A percentile compares a stretch with the other conserved stretches of the same genome.
Conservation (phyloP, 2,113 vertebrate genomes). For the Erythrolamprus reginae region DNA sequence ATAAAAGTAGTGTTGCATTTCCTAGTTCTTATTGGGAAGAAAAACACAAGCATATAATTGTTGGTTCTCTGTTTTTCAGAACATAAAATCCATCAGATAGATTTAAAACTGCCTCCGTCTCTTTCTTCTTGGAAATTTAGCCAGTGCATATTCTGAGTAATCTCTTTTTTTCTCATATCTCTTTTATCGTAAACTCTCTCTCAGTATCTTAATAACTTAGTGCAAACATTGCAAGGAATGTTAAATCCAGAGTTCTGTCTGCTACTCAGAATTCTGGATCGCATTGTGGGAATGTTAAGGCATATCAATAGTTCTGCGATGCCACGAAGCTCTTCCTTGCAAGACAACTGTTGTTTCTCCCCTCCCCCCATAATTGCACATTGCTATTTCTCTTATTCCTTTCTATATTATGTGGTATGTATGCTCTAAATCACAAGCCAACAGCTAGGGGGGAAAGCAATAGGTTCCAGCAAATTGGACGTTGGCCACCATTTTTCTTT, state of each 20-base stretch:
- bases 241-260: not conserved
- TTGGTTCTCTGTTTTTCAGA: not conserved
- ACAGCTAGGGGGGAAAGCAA: conserved; percentile 43
- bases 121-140: not conserved
- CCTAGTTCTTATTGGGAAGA: not conserved
- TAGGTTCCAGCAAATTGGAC: not conserved
- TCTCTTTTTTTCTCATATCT: not conserved
- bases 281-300: not conserved
- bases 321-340: not conserved
- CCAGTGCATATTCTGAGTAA: not conserved
- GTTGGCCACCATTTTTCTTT: not conserved
- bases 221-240: not conserved
- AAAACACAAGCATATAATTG: not conserved
- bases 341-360: conserved; percentile 53
- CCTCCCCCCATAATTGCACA: conserved; percentile 33
- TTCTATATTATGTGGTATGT: conserved; percentile 41
- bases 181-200: not conserved
- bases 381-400: conserved; percentile 44
- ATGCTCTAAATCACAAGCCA: conserved; percentile 23
- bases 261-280: not conserved
- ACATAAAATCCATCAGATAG: not conserved
- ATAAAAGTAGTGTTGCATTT: not conserved
- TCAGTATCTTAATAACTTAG: not conserved
- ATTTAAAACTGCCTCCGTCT: not conserved
- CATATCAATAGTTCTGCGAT: conserved; percentile 3